A percentile compares a stretch with the other conserved stretches of the same genome.
Conservation (phyloP, 2,888 invertebrate genomes). For the Drosophila bunnanda region DNA sequence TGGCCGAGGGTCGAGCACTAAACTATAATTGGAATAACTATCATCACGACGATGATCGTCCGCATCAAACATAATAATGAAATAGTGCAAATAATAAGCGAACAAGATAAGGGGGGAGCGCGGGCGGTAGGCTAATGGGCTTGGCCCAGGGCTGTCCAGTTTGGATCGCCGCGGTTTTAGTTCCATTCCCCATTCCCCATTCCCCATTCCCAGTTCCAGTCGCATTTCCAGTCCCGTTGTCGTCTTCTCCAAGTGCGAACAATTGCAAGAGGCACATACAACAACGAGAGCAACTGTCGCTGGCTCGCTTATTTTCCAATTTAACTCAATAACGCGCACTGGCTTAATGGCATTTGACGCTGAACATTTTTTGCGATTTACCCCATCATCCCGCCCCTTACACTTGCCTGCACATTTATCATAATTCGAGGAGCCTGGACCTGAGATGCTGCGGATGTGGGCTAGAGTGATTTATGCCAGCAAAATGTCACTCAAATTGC, state of each 20-base stretch:
- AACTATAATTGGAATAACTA: slow-evolving; percentile 45
- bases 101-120: background rate
- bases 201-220: background rate
- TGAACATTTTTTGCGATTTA: slow-evolving; percentile 74
- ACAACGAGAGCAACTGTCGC: slow-evolving; percentile 64
- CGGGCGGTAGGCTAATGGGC: slow-evolving; percentile 17
- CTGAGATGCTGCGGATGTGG: slow-evolving; percentile 63
- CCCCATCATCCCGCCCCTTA: slow-evolving; percentile 27
- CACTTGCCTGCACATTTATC: slow-evolving; percentile 44
- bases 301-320: slow-evolving; percentile 81
- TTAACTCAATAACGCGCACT: slow-evolving; percentile 81
- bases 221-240: background rate
- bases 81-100: slow-evolving; percentile 53
- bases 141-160: slow-evolving; percentile 27
- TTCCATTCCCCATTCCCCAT: slow-evolving; percentile 7
- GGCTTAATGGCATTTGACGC: slow-evolving; percentile 79
- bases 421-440: slow-evolving; percentile 51
- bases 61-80: slow-evolving; percentile 48
- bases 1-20: slow-evolving; percentile 34
- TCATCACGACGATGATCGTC: slow-evolving; percentile 34
- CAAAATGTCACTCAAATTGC: slow-evolving; percentile 52
- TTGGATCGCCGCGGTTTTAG: slow-evolving; percentile 10
- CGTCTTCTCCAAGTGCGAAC: slow-evolving; percentile 55
- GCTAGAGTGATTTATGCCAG: slow-evolving; percentile 69
- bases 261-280: slow-evolving; percentile 45